These are phyloP conservation scores for Phymanthus crucifer DNA, from an alignment of 92 coral and sea anemone genomes.

Conservation along the genomic window DNA sequence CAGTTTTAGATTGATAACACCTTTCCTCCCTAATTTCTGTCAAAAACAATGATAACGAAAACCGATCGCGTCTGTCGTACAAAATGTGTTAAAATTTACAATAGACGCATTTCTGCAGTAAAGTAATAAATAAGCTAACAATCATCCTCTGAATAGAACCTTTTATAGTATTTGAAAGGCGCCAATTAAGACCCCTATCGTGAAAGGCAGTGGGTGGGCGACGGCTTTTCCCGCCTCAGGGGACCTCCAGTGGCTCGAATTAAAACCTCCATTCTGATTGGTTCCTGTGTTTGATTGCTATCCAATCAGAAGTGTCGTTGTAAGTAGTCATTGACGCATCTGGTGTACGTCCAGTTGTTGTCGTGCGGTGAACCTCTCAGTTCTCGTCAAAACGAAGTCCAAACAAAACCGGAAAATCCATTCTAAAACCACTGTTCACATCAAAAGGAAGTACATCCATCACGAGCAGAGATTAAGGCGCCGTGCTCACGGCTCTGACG, in stretches of 20 bases:
- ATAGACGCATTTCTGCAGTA: not conserved
- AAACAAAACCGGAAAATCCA: slow-evolving; percentile 16
- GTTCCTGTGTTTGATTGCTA: not conserved
- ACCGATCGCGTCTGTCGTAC: not conserved
- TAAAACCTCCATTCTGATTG: slow-evolving; percentile 29
- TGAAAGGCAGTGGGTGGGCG: slow-evolving; percentile 30
- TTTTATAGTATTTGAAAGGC: slow-evolving; percentile 17
- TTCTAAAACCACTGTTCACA: not conserved
- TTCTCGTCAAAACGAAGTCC: slow-evolving; percentile 31
- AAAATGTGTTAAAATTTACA: slow-evolving; percentile 2
- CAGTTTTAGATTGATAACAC: slow-evolving; percentile 2
- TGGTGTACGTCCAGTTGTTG: slow-evolving; percentile 15
- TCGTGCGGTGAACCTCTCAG: slow-evolving; percentile 31
- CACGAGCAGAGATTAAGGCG: not conserved
- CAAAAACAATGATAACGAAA: not conserved
- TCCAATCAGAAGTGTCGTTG: slow-evolving; percentile 24
- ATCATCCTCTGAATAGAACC: not conserved
- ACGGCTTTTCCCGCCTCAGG: slow-evolving; percentile 39
- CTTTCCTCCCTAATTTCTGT: not conserved
- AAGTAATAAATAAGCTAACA: slow-evolving; percentile 2
- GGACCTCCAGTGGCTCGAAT: not conserved
- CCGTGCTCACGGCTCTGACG: slow-evolving; percentile 11
- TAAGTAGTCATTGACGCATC: slow-evolving; percentile 32
- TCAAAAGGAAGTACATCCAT: slow-evolving; percentile 11
- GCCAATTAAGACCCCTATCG: slow-evolving; percentile 25